phyloP scores from a whole-genome alignment of 2,888 invertebrate genomes.

The Chromoteleia sp. region DNA sequence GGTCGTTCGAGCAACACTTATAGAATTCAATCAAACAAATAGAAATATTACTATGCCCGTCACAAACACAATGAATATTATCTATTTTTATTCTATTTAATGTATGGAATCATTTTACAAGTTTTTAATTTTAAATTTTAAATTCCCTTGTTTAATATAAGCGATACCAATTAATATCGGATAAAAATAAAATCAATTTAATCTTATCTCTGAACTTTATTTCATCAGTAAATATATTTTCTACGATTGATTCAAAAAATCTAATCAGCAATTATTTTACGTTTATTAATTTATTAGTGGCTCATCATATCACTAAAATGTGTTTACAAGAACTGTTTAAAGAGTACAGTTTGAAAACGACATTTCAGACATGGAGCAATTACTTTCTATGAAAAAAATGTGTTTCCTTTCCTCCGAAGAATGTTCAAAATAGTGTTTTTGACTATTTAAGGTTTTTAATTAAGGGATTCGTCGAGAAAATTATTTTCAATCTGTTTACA shows the following conservation, averaged over 20 bases:
- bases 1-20: constrained; percentile 50
- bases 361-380: too few species aligned
- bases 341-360: too few species aligned
- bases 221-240: neutral
- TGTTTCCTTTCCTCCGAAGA: too few species aligned
- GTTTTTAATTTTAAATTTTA: neutral
- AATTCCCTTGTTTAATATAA: neutral
- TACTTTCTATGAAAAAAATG: too few species aligned
- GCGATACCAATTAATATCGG: neutral
- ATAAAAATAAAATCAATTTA: neutral
- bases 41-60: constrained; percentile 31
- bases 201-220: neutral
- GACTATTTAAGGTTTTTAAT: too few species aligned
- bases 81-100: constrained; percentile 20
- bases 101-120: constrained; percentile 6
- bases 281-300: constrained; percentile 13
- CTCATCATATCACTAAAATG: too few species aligned
- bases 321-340: too few species aligned
- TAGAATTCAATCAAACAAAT: constrained; percentile 51
- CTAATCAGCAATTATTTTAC: constrained; percentile 5
- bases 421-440: too few species aligned
- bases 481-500: too few species aligned
- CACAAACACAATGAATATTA: constrained; percentile 19
- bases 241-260: constrained; percentile 18
- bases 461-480: too few species aligned